These are phyloP conservation scores for Steinernema scapterisci DNA, from an alignment of 2,888 invertebrate species.

Conservation along the genomic window DNA sequence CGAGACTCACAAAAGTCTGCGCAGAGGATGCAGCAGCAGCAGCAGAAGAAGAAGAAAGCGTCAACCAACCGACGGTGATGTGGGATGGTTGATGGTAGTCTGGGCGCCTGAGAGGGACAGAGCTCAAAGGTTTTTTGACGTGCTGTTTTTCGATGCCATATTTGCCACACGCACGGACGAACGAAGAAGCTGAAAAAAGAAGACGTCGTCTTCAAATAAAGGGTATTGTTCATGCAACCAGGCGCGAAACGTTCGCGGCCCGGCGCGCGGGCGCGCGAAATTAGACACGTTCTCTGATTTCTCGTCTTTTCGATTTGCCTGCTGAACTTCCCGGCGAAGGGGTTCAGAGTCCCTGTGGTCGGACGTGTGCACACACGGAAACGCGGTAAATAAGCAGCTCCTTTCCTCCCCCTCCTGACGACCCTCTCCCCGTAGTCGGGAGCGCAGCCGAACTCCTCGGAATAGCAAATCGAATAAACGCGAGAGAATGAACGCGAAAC, in stretches of 20 bases:
- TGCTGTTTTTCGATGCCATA: slow-evolving; percentile 26
- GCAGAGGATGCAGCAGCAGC: no score
- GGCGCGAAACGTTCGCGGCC: background rate
- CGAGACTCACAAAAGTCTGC: background rate
- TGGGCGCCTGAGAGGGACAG: background rate
- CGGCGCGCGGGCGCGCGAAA: background rate
- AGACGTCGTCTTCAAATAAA: slow-evolving; percentile 24
- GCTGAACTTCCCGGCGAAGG: background rate
- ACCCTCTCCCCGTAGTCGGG: background rate
- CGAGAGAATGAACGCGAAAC: background rate
- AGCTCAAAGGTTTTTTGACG: background rate
- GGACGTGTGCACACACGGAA: slow-evolving; percentile 25
- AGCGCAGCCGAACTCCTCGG: background rate
- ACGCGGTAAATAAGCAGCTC: slow-evolving; percentile 16
- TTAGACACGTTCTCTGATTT: background rate
- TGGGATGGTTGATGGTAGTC: background rate
- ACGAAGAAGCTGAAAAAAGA: background rate
- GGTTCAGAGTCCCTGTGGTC: background rate
- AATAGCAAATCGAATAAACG: background rate
- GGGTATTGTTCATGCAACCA: background rate
- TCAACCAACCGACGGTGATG: background rate
- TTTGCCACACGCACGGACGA: background rate
- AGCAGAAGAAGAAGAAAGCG: background rate
- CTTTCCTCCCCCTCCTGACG: background rate
- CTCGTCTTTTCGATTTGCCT: background rate